Percentiles rank a stretch among this genome's conserved stretches.
These are phyloP conservation scores for Micrasema minimum DNA, from an alignment of 1,140 invertebrate genomes.

Conservation along the genomic window DNA sequence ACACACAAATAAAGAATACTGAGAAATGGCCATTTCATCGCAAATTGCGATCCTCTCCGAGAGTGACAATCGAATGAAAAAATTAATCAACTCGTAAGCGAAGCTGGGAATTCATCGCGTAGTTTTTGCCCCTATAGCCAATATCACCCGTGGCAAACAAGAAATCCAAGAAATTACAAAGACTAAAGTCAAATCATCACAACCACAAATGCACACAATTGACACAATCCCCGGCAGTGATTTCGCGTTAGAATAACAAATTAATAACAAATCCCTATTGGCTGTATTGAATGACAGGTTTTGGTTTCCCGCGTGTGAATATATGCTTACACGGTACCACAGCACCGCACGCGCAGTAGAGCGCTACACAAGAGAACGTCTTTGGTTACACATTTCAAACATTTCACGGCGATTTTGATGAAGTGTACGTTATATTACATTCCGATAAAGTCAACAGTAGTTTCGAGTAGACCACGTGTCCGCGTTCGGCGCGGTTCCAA, in stretches of 20 bases:
- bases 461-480: slow-evolving; percentile 3
- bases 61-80: slow-evolving; percentile 6
- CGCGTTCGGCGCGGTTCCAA: slow-evolving; percentile 18
- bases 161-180: slow-evolving; percentile 5
- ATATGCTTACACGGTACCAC: not conserved
- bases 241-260: slow-evolving; percentile 35
- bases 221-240: slow-evolving; percentile 28
- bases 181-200: slow-evolving; percentile 13
- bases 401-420: not conserved
- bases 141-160: not conserved
- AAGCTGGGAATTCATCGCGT: not conserved
- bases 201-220: slow-evolving; percentile 20
- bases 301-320: slow-evolving; percentile 16
- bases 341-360: not conserved
- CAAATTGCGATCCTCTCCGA: slow-evolving; percentile 7
- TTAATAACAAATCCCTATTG: slow-evolving; percentile 36
- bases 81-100: not conserved
- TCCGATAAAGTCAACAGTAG: slow-evolving; percentile 3
- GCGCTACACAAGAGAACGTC: not conserved
- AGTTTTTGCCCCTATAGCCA: not conserved
- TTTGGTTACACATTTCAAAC: no score
- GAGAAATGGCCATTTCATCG: slow-evolving; percentile 32
- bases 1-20: not conserved
- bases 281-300: slow-evolving; percentile 34
- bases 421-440: not conserved